Evolutionary conservation across 2,113 vertebrate species (phyloP).

Genomic region (Cnemophilus loriae): DNA sequence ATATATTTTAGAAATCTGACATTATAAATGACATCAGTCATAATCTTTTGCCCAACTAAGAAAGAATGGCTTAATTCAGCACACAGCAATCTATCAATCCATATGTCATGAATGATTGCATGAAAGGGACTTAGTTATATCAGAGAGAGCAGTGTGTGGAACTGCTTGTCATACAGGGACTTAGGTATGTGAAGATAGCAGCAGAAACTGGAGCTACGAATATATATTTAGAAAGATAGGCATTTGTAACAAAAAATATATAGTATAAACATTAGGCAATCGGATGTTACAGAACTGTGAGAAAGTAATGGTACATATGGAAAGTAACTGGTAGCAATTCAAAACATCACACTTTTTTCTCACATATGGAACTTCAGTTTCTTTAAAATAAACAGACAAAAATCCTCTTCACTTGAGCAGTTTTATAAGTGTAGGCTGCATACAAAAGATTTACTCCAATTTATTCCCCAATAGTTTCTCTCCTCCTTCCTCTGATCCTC

Average conservation of each 20-base stretch:
- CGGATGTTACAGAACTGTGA: not conserved
- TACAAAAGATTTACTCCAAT: not conserved
- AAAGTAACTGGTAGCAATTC: not conserved
- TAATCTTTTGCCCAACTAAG: not conserved
- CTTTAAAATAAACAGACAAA: not conserved
- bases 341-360: not conserved
- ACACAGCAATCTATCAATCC: not conserved
- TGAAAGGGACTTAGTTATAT: not conserved
- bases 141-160: not conserved
- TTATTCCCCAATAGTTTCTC: not conserved
- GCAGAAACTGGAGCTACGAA: not conserved
- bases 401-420: not conserved
- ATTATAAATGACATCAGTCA: not conserved
- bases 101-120: not conserved
- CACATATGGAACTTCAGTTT: not conserved
- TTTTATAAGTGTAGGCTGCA: not conserved
- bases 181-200: not conserved
- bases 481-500: not conserved
- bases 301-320: not conserved
- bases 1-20: not conserved
- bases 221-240: not conserved
- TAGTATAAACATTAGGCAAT: not conserved
- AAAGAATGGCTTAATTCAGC: not conserved
- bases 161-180: not conserved
- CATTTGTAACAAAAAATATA: not conserved